A percentile compares a stretch with the other conserved stretches of the same genome.
Conservation (phyloP, 2,113 vertebrate genomes). For the Synodontis membranacea region DNA sequence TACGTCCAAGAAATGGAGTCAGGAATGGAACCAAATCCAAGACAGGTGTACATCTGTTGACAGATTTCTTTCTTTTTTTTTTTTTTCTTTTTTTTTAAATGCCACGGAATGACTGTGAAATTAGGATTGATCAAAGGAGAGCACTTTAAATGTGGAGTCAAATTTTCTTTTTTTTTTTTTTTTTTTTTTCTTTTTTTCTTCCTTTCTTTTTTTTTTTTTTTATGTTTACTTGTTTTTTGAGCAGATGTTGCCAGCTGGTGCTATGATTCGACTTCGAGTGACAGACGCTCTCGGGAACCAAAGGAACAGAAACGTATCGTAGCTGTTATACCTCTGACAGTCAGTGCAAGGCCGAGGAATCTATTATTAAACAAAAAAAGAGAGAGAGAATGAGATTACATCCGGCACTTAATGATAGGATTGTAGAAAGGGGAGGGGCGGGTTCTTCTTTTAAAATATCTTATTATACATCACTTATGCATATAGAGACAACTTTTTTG, state of each 20-base stretch:
- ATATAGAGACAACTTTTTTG: conserved; percentile 68
- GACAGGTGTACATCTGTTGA: conserved; percentile 9
- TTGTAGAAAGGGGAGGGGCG: background rate
- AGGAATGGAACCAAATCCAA: conserved; percentile 23
- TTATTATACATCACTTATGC: conserved; percentile 60
- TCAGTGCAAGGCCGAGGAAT: conserved; percentile 11
- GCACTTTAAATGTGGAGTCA: conserved; percentile 49
- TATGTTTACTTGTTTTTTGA: conserved; percentile 18
- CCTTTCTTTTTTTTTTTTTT: conserved; percentile 32
- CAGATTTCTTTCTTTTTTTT: background rate
- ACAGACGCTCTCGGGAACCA: conserved; percentile 63
- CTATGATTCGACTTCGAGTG: conserved; percentile 47
- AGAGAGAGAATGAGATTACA: conserved; percentile 57
- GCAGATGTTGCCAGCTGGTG: conserved; percentile 56
- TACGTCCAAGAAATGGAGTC: conserved; percentile 2
- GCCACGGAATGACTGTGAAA: conserved; percentile 48
- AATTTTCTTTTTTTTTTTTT: conserved; percentile 20
- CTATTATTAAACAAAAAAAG: background rate
- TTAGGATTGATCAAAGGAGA: conserved; percentile 44
- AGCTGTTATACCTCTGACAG: conserved; percentile 44
- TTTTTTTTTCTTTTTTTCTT: conserved; percentile 23
- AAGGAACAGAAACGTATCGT: conserved; percentile 58
- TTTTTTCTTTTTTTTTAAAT: conserved; percentile 17
- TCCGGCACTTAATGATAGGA: conserved; percentile 63
- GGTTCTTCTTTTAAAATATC: conserved; percentile 58